A percentile compares a stretch with the other conserved stretches of the same genome.
These are phyloP conservation scores for Osmerus mordax DNA, from an alignment of 2,113 vertebrate genomes.

Conservation along the genomic window DNA sequence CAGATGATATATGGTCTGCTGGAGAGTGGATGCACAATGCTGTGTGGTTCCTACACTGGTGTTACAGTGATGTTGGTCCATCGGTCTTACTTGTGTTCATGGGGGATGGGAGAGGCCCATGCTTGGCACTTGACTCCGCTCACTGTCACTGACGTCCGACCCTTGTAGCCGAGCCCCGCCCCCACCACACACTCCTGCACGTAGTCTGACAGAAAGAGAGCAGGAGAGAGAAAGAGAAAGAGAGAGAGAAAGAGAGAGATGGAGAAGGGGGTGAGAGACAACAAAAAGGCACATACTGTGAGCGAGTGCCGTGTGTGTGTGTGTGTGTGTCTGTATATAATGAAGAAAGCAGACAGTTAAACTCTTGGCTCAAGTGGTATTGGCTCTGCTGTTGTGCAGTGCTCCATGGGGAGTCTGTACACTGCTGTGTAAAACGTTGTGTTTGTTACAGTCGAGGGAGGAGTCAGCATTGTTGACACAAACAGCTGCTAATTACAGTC, in stretches of 20 bases:
- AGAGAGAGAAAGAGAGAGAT: not conserved
- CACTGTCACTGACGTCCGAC: conserved; percentile 83
- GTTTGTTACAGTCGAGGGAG: too few relatives aligned
- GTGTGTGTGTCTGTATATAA: not conserved
- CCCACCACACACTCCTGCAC: conserved; percentile 91
- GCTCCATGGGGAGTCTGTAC: too few relatives aligned
- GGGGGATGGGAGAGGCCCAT: conserved; percentile 93
- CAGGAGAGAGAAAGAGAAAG: not conserved
- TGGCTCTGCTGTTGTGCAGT: too few relatives aligned
- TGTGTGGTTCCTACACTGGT: too few relatives aligned
- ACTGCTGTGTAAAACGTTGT: too few relatives aligned
- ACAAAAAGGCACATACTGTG: too few relatives aligned
- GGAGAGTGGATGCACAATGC: too few relatives aligned
- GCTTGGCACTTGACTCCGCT: conserved; percentile 88
- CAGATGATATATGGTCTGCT: too few relatives aligned
- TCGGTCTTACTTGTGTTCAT: conserved; percentile 91
- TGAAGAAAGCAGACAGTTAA: not conserved
- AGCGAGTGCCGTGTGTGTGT: too few relatives aligned
- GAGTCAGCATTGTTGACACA: too few relatives aligned
- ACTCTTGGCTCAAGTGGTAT: not conserved
- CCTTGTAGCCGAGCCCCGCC: conserved; percentile 89
- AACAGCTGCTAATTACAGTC: too few relatives aligned
- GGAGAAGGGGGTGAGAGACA: not conserved
- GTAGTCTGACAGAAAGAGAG: conserved; percentile 72
- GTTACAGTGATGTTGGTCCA: too few relatives aligned